phyloP scores from a whole-genome alignment of 2,888 invertebrate species.

The Parascotia fuliginaria region DNA sequence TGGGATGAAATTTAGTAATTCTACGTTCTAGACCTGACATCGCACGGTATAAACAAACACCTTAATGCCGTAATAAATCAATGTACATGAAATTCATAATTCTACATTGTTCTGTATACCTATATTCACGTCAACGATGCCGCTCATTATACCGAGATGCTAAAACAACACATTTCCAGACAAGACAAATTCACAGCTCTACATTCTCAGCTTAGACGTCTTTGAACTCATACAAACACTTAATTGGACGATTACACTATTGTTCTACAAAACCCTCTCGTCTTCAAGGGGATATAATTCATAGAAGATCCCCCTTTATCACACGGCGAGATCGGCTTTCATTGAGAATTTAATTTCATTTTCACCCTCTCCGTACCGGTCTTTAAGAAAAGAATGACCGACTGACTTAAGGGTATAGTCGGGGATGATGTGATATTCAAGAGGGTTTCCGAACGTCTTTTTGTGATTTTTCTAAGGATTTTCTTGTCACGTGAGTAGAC shows the following conservation, averaged over 20 bases:
- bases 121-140: constrained; percentile 5
- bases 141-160: background rate
- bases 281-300: constrained; percentile 76
- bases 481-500: constrained; percentile 18
- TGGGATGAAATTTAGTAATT: too few species aligned
- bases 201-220: constrained; percentile 57
- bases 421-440: constrained; percentile 62
- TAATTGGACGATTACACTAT: constrained; percentile 85
- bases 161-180: constrained; percentile 24
- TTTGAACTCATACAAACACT: constrained; percentile 74
- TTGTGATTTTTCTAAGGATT: constrained; percentile 40
- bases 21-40: too few species aligned
- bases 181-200: constrained; percentile 40
- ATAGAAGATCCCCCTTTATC: constrained; percentile 78
- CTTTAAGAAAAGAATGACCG: constrained; percentile 80
- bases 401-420: constrained; percentile 64
- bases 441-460: constrained; percentile 61
- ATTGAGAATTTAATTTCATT: constrained; percentile 84
- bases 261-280: constrained; percentile 72
- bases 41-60: too few species aligned
- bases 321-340: constrained; percentile 77
- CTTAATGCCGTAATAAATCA: too few species aligned
- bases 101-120: too few species aligned
- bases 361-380: constrained; percentile 74
- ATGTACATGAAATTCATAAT: too few species aligned